These are phyloP conservation scores for Stomorhina lunata DNA, from an alignment of 2,888 invertebrate species.

Conservation along the genomic window DNA sequence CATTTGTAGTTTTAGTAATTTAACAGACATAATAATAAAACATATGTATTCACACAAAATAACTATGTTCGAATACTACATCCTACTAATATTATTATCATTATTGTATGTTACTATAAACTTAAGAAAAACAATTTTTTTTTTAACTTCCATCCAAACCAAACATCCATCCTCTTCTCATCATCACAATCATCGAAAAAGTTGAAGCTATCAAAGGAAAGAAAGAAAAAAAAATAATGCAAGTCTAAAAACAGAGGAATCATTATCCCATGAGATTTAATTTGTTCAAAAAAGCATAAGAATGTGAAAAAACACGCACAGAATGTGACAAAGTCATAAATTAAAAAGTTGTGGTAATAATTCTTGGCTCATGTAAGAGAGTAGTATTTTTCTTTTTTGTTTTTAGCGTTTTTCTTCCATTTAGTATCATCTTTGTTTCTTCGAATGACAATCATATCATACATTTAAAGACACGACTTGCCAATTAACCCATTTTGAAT, in stretches of 20 bases:
- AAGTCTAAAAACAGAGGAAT: slow-evolving; percentile 25
- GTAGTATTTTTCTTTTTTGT: not conserved
- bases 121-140: no score
- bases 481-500: slow-evolving; percentile 31
- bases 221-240: not conserved
- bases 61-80: slow-evolving; percentile 34
- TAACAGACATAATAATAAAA: slow-evolving; percentile 52
- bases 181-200: not conserved
- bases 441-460: slow-evolving; percentile 40
- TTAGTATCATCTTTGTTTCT: slow-evolving; percentile 31
- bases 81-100: no score
- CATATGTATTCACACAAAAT: slow-evolving; percentile 61
- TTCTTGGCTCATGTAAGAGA: slow-evolving; percentile 31
- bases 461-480: slow-evolving; percentile 21
- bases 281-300: slow-evolving; percentile 37
- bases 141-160: no score
- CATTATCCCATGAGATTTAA: slow-evolving; percentile 61
- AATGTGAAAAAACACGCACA: slow-evolving; percentile 49
- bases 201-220: not conserved
- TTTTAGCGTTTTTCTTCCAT: not conserved
- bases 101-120: not conserved
- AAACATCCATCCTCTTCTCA: slow-evolving; percentile 26
- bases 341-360: slow-evolving; percentile 59
- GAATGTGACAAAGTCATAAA: slow-evolving; percentile 62
- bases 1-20: slow-evolving; percentile 50